These are phyloP conservation scores for Brienomyrus brachyistius DNA, from an alignment of 2,113 vertebrate species.

Conservation along the genomic window DNA sequence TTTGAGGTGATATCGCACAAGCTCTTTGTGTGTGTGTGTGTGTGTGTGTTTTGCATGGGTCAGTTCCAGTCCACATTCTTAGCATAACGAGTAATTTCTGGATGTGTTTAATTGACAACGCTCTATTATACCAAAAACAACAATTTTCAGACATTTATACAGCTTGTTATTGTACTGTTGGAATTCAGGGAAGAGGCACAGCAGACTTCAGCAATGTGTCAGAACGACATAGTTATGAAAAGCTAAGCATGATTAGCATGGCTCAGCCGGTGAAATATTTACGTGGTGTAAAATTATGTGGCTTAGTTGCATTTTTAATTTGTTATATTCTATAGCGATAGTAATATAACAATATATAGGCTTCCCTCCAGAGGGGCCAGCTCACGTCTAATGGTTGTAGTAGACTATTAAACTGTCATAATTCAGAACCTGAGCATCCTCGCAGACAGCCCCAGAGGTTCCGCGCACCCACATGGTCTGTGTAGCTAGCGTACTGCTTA, in stretches of 20 bases:
- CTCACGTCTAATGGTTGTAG: not conserved
- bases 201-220: not conserved
- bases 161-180: not conserved
- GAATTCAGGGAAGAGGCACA: not conserved
- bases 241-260: not conserved
- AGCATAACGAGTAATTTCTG: not conserved
- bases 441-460: not conserved
- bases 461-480: not conserved
- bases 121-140: not conserved
- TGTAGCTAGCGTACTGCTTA: not conserved
- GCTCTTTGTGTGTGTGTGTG: not conserved
- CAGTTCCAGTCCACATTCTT: not conserved
- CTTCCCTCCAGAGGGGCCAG: not conserved
- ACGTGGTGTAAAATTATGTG: not conserved
- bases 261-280: not conserved
- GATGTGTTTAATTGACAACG: not conserved
- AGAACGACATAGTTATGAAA: not conserved
- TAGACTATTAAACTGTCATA: not conserved
- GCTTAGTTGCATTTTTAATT: not conserved
- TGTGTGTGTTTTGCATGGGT: not conserved
- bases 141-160: not conserved
- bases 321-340: not conserved
- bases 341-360: not conserved
- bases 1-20: no score
- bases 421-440: not conserved